Conservation (phyloP, 1,140 invertebrate species). For the Epicauta chinensis region DNA sequence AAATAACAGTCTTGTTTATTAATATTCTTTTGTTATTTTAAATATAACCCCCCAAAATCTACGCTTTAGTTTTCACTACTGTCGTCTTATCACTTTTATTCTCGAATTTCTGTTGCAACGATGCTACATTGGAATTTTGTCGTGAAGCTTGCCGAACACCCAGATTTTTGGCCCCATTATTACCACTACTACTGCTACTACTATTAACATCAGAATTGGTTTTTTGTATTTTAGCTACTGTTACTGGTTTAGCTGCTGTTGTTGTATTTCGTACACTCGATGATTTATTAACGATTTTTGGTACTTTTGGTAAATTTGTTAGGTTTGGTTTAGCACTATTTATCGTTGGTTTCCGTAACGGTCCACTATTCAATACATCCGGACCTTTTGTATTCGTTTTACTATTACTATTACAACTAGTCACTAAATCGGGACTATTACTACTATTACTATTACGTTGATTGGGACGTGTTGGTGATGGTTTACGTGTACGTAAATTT, state of each 20-base stretch:
- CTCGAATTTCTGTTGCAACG: conserved; percentile 69
- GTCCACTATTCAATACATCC: conserved; percentile 49
- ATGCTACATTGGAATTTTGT: conserved; percentile 62
- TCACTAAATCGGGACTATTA: conserved; percentile 65
- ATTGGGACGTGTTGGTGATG: conserved; percentile 38
- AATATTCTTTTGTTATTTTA: neutral
- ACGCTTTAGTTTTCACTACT: conserved; percentile 3
- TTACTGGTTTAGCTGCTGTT: conserved; percentile 30
- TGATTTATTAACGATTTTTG: too few relatives aligned
- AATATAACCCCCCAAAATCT: conserved; percentile 2
- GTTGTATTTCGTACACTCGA: too few relatives aligned
- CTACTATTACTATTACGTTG: conserved; percentile 32
- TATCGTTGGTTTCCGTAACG: conserved; percentile 26
- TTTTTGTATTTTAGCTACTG: conserved; percentile 32
- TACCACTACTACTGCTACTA: too few relatives aligned
- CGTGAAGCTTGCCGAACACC: conserved; percentile 43
- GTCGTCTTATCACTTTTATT: conserved; percentile 29
- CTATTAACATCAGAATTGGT: conserved; percentile 25
- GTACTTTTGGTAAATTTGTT: too few relatives aligned
- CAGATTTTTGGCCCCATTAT: conserved; percentile 38
- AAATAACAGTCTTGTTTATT: too few relatives aligned
- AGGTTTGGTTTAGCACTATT: conserved; percentile 24
- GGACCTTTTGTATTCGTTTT: conserved; percentile 53
- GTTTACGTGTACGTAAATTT: conserved; percentile 42
- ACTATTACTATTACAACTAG: conserved; percentile 60